Percentiles rank a stretch among this genome's conserved stretches.
phyloP scores from a whole-genome alignment of 2,113 vertebrate genomes.

The Carlito syrichta region DNA sequence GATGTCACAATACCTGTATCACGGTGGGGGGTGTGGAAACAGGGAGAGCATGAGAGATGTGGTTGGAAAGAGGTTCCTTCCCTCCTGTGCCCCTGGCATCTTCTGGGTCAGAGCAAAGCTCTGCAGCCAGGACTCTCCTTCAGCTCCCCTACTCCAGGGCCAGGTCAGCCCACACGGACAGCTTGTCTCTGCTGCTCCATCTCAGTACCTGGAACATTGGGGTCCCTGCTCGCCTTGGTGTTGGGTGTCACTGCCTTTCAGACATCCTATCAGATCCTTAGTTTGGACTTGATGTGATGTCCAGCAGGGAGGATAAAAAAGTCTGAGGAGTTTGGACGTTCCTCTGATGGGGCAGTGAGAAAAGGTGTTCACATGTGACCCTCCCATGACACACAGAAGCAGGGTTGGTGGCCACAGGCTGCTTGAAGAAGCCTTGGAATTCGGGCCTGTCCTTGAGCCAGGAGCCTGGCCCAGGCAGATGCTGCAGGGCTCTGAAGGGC shows the following conservation, averaged over 20 bases:
- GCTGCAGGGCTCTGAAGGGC: neutral
- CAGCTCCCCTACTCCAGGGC: neutral
- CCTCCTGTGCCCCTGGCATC: neutral
- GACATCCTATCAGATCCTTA: neutral
- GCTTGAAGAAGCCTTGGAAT: neutral
- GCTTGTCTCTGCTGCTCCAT: neutral
- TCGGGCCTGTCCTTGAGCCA: neutral
- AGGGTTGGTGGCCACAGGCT: neutral
- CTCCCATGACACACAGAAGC: neutral
- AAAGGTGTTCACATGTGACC: neutral
- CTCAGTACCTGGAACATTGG: neutral
- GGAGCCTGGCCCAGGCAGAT: too few species aligned
- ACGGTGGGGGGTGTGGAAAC: neutral
- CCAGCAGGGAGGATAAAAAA: neutral
- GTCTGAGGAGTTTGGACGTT: neutral
- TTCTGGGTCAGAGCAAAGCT: neutral
- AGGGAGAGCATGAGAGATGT: neutral
- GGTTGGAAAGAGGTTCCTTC: neutral
- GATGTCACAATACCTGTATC: too few species aligned
- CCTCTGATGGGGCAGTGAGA: neutral
- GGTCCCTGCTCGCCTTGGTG: neutral
- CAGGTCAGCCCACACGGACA: neutral
- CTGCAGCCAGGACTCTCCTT: too few species aligned
- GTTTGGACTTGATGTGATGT: neutral
- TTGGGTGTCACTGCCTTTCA: neutral